These are phyloP conservation scores for Unio delphinus DNA, from an alignment of 2,888 invertebrate genomes.

Conservation along the genomic window DNA sequence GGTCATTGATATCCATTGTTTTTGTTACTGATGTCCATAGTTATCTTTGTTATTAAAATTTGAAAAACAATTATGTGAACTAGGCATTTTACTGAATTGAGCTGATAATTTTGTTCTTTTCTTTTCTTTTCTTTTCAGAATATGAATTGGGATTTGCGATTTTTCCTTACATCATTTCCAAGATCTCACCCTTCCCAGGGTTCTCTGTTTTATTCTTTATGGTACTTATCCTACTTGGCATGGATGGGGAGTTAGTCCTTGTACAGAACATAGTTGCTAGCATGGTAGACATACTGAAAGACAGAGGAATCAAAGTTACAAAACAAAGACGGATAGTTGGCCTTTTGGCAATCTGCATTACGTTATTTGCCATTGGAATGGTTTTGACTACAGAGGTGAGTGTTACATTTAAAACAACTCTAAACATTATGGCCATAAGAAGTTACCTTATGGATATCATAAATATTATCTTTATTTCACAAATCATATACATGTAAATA, in stretches of 20 bases:
- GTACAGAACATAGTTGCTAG: conserved; percentile 43
- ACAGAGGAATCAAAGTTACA: conserved; percentile 33
- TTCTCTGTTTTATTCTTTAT: conserved; percentile 49
- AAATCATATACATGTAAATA: too few relatives aligned
- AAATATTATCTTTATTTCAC: too few relatives aligned
- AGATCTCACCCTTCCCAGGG: conserved; percentile 39
- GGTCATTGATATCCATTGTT: too few relatives aligned
- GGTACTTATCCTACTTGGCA: conserved; percentile 37
- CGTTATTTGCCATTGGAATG: conserved; percentile 26
- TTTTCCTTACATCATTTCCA: conserved; percentile 47
- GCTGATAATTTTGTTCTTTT: neutral
- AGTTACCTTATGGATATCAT: too few relatives aligned
- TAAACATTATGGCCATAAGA: too few relatives aligned
- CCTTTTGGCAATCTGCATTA: conserved; percentile 22
- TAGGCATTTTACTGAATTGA: neutral
- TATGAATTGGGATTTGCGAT: conserved; percentile 53
- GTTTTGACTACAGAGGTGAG: conserved; percentile 42
- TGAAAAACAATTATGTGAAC: neutral
- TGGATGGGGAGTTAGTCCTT: conserved; percentile 11
- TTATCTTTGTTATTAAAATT: neutral
- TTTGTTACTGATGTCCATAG: too few relatives aligned
- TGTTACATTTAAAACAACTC: too few relatives aligned
- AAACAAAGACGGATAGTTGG: conserved; percentile 20
- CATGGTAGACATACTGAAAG: conserved; percentile 38
- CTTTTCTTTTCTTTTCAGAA: conserved; percentile 33